Evolutionary conservation across 2,888 invertebrate genomes (phyloP).

Genomic region (Apotomis turbidana): DNA sequence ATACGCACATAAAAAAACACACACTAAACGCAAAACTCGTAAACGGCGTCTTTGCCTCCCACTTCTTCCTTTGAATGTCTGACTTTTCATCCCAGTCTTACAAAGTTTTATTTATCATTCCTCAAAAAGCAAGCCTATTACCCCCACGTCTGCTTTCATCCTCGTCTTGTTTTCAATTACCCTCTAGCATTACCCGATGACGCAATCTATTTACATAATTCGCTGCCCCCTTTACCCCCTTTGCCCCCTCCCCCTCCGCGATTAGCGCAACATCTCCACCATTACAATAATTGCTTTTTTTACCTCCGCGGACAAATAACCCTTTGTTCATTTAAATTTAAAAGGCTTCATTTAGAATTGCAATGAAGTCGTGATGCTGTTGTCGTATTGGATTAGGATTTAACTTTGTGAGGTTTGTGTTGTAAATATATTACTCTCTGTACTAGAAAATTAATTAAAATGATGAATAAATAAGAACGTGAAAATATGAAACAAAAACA

Average conservation of each 20-base stretch:
- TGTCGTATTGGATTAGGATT: not conserved
- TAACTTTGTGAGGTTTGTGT: not conserved
- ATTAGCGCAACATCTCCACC: constrained; percentile 46
- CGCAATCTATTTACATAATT: constrained; percentile 54
- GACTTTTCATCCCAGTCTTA: not conserved
- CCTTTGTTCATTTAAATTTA: constrained; percentile 63
- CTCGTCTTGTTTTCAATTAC: constrained; percentile 36
- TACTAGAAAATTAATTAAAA: too few species aligned
- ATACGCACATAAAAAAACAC: not conserved
- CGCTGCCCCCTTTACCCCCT: constrained; percentile 47
- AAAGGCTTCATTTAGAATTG: constrained; percentile 57
- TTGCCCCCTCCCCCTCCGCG: constrained; percentile 44
- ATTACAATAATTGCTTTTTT: constrained; percentile 70
- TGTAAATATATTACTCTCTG: too few species aligned
- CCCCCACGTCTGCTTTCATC: constrained; percentile 22
- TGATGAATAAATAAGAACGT: too few species aligned
- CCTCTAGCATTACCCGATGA: constrained; percentile 43
- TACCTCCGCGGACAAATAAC: constrained; percentile 52
- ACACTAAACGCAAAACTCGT: not conserved
- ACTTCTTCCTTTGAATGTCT: too few species aligned
- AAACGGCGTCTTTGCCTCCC: not conserved
- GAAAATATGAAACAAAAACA: too few species aligned
- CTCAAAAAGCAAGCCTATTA: constrained; percentile 4
- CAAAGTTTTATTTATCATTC: not conserved
- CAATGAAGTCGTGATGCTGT: constrained; percentile 11